These are phyloP conservation scores for Antheraea assamensis DNA, from an alignment of 2,888 invertebrate species.

Conservation along the genomic window DNA sequence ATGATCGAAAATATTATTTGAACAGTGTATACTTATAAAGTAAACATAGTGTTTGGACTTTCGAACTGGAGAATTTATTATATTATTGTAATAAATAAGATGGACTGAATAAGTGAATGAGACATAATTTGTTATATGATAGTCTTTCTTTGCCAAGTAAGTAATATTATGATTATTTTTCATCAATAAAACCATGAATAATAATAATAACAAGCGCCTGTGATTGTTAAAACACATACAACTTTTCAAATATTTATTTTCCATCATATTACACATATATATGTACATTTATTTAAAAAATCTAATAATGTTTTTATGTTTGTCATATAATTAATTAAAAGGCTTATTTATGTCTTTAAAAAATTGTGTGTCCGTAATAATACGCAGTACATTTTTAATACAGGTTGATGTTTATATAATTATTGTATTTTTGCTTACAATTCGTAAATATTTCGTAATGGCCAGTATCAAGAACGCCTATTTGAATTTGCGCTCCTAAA, in stretches of 20 bases:
- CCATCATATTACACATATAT: neutral
- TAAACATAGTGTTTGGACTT: neutral
- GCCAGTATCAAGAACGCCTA: too few relatives aligned
- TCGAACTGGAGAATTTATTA: neutral
- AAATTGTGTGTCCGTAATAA: too few relatives aligned
- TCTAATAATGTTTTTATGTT: neutral
- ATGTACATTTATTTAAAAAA: neutral
- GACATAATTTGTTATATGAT: neutral
- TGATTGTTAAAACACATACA: neutral
- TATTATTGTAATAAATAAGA: neutral
- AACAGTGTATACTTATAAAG: neutral
- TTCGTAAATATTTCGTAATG: too few relatives aligned
- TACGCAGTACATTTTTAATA: too few relatives aligned
- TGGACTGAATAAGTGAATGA: constrained; percentile 1
- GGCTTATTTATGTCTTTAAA: too few relatives aligned
- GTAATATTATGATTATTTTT: constrained; percentile 6
- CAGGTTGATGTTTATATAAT: too few relatives aligned
- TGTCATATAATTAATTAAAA: too few relatives aligned
- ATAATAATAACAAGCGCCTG: neutral
- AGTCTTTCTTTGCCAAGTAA: constrained; percentile 14
- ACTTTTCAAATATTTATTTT: too few relatives aligned
- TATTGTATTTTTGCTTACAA: too few relatives aligned
- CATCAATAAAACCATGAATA: neutral
- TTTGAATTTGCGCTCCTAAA: too few relatives aligned
- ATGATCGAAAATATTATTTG: neutral